Evolutionary conservation across 2,113 vertebrate genomes (phyloP).

Genomic region (Callopanchax toddi): DNA sequence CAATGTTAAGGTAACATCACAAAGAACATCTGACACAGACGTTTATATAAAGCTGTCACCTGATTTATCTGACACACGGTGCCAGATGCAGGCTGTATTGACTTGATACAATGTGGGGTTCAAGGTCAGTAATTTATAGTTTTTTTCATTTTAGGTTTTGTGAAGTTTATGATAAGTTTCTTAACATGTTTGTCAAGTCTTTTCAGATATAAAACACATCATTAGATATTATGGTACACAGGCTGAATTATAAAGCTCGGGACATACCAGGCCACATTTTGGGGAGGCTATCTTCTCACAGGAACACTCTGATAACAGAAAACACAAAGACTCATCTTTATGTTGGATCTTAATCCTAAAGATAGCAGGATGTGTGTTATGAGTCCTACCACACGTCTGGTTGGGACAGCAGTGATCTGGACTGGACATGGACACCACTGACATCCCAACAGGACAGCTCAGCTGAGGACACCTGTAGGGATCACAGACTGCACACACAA

Average conservation of each 20-base stretch:
- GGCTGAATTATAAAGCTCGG: neutral
- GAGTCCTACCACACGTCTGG: slow-evolving; percentile 86
- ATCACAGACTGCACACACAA: slow-evolving; percentile 85
- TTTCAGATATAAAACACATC: neutral
- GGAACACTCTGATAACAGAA: slow-evolving; percentile 85
- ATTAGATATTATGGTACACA: neutral
- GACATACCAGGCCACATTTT: slow-evolving; percentile 88
- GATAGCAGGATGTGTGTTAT: neutral
- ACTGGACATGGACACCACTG: slow-evolving; percentile 81
- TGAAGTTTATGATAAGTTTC: neutral
- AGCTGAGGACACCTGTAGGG: slow-evolving; percentile 85
- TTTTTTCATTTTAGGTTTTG: neutral
- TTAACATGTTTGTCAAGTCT: neutral
- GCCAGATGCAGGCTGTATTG: too few relatives aligned
- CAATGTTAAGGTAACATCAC: too few relatives aligned
- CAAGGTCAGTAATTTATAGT: neutral
- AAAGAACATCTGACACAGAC: too few relatives aligned
- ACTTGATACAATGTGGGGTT: neutral
- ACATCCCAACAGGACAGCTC: slow-evolving; percentile 86
- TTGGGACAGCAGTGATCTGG: slow-evolving; percentile 88
- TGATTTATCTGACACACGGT: too few relatives aligned
- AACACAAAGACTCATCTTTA: neutral
- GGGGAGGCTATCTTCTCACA: slow-evolving; percentile 87
- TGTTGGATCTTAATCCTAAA: neutral
- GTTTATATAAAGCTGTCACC: too few relatives aligned